phyloP scores from a whole-genome alignment of 1,140 invertebrate species.

The Bombus turneri region DNA sequence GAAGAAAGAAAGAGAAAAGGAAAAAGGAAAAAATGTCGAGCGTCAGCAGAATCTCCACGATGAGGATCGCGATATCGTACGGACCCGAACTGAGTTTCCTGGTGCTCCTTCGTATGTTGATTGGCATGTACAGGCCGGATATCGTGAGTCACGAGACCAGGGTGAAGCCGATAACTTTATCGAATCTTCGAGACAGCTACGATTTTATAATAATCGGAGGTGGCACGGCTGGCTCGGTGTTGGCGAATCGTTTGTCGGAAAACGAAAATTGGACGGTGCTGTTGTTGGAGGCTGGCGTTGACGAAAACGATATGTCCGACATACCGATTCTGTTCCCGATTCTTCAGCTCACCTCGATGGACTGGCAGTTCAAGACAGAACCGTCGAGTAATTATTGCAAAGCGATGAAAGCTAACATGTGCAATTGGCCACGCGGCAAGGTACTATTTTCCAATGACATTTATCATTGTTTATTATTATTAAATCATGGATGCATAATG shows the following conservation, averaged over 20 bases:
- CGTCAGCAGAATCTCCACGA: not conserved
- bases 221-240: slow-evolving; percentile 91
- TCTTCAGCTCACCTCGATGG: slow-evolving; percentile 87
- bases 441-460: slow-evolving; percentile 57
- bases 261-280: slow-evolving; percentile 87
- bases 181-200: slow-evolving; percentile 84
- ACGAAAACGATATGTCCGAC: slow-evolving; percentile 89
- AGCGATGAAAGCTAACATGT: slow-evolving; percentile 84
- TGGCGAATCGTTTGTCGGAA: slow-evolving; percentile 90
- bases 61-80: slow-evolving; percentile 80
- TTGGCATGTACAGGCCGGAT: slow-evolving; percentile 85
- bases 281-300: slow-evolving; percentile 91
- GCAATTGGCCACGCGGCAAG: slow-evolving; percentile 89
- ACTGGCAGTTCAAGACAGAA: slow-evolving; percentile 92
- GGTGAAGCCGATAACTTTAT: slow-evolving; percentile 80
- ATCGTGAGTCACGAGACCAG: slow-evolving; percentile 86
- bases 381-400: slow-evolving; percentile 86
- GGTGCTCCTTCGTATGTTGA: slow-evolving; percentile 84
- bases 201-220: slow-evolving; percentile 92
- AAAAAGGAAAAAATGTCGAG: not conserved
- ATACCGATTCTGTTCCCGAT: slow-evolving; percentile 88
- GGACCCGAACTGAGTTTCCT: slow-evolving; percentile 85
- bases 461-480: not conserved
- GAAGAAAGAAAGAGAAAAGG: not conserved
- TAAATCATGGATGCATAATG: not conserved